A percentile compares a stretch with the other conserved stretches of the same genome.
Evolutionary conservation across 1,140 invertebrate genomes (phyloP).

Genomic region (Diuraphis noxia): DNA sequence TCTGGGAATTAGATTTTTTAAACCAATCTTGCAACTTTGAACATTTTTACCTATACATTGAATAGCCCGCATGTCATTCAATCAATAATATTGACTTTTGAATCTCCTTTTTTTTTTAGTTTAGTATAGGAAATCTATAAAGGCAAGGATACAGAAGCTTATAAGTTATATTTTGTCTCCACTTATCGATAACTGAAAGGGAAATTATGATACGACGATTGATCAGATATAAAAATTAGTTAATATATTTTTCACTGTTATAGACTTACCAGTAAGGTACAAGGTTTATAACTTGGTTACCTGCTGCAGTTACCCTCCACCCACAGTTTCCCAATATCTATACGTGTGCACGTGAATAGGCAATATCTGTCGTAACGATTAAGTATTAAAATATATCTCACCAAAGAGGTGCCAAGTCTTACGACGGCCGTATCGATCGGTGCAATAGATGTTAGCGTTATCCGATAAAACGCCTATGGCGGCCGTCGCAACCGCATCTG

Average conservation of each 20-base stretch:
- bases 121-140: not conserved
- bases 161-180: not conserved
- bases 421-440: slow-evolving; percentile 74
- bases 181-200: not conserved
- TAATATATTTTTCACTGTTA: not conserved
- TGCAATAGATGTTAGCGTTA: slow-evolving; percentile 58
- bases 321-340: not conserved
- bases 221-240: not conserved
- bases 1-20: not conserved
- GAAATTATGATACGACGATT: not conserved
- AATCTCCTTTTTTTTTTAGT: not conserved
- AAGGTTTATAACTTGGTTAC: not conserved
- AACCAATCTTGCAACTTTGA: not conserved
- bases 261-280: not conserved
- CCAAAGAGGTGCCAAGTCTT: slow-evolving; percentile 93
- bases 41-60: not conserved
- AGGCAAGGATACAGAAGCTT: not conserved
- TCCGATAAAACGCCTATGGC: slow-evolving; percentile 89
- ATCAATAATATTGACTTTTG: not conserved
- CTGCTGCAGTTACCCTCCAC: not conserved
- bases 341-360: not conserved
- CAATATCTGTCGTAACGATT: not conserved
- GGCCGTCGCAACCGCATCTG: slow-evolving; percentile 86
- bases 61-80: not conserved
- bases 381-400: slow-evolving; percentile 60